Percentiles rank a stretch among this genome's conserved stretches.
These are phyloP conservation scores for Oryzias javanicus DNA, from an alignment of 2,113 vertebrate species.

Conservation along the genomic window DNA sequence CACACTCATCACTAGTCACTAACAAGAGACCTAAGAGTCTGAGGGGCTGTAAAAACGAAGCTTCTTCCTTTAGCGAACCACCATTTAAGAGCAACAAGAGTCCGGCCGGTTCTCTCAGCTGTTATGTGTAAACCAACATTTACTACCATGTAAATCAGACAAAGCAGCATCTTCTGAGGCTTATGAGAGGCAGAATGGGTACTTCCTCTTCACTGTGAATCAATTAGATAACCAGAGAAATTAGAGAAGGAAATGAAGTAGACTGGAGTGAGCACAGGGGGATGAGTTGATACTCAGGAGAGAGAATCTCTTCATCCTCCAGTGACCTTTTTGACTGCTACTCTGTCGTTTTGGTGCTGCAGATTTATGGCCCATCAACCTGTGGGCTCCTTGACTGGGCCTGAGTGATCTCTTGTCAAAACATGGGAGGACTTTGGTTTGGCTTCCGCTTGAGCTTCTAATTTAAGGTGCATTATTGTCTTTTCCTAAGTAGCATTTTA, in stretches of 20 bases:
- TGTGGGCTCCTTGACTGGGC: slow-evolving; percentile 33
- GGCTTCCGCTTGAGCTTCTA: slow-evolving; percentile 10
- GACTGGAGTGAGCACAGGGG: too few species aligned
- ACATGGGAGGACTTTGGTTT: slow-evolving; percentile 35
- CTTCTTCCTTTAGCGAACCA: slow-evolving; percentile 21
- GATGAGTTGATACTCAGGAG: background rate
- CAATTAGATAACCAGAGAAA: background rate
- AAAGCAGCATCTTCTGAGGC: slow-evolving; percentile 12
- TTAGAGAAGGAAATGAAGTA: slow-evolving; percentile 1
- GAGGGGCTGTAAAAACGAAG: slow-evolving; percentile 26
- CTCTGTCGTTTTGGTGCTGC: slow-evolving; percentile 25
- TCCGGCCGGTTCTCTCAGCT: slow-evolving; percentile 52
- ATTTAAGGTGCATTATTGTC: slow-evolving; percentile 27
- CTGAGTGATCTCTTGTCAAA: slow-evolving; percentile 51
- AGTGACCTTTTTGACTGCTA: slow-evolving; percentile 16
- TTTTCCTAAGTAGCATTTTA: slow-evolving; percentile 20
- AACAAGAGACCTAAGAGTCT: slow-evolving; percentile 43
- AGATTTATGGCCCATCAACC: slow-evolving; percentile 43
- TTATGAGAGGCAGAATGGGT: background rate
- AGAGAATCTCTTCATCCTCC: slow-evolving; percentile 4
- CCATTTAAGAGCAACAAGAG: slow-evolving; percentile 41
- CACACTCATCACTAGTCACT: slow-evolving; percentile 32
- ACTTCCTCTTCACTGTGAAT: background rate
- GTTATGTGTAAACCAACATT: slow-evolving; percentile 8
- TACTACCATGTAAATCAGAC: slow-evolving; percentile 15